Percentiles rank a stretch among this genome's conserved stretches.
Conservation (phyloP, 2,797 vertebrate species). For the Poeciliopsis presidionis region DNA sequence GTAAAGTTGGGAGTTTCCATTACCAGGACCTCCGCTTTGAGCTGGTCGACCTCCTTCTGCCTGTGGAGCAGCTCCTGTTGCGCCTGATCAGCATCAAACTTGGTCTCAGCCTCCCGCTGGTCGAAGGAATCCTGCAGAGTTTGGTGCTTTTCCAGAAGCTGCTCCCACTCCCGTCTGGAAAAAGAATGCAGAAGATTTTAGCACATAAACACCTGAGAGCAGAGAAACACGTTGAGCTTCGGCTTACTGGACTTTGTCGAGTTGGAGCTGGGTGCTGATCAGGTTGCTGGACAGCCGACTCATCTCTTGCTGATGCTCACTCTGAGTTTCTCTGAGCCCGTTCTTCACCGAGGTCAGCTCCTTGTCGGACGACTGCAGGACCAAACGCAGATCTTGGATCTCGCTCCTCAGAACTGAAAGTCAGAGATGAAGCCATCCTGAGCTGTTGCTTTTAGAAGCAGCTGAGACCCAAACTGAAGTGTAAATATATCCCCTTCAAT, state of each 20-base stretch:
- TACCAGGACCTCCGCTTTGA: conserved; percentile 82
- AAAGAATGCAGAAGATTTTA: background rate
- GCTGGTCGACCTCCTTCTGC: conserved; percentile 81
- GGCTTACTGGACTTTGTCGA: conserved; percentile 90
- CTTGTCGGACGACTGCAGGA: conserved; percentile 93
- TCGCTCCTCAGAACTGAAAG: conserved; percentile 88
- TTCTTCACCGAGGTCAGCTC: conserved; percentile 83
- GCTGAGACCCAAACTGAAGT: too few relatives aligned
- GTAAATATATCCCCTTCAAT: too few relatives aligned
- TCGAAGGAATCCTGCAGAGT: conserved; percentile 91
- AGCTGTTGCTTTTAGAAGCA: too few relatives aligned
- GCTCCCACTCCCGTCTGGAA: conserved; percentile 90
- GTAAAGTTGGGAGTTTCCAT: conserved; percentile 25
- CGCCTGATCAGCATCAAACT: conserved; percentile 90
- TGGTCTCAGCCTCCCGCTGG: conserved; percentile 90
- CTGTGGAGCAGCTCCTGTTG: conserved; percentile 83
- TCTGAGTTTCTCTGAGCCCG: conserved; percentile 77
- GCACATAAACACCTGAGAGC: background rate
- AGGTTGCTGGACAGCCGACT: conserved; percentile 85
- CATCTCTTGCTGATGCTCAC: conserved; percentile 85
- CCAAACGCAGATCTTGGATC: conserved; percentile 88
- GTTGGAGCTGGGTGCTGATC: conserved; percentile 87
- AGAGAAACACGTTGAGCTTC: background rate
- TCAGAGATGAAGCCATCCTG: background rate
- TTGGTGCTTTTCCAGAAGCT: conserved; percentile 88